These are phyloP conservation scores for Psophia crepitans DNA, from an alignment of 2,113 vertebrate genomes.

Conservation along the genomic window DNA sequence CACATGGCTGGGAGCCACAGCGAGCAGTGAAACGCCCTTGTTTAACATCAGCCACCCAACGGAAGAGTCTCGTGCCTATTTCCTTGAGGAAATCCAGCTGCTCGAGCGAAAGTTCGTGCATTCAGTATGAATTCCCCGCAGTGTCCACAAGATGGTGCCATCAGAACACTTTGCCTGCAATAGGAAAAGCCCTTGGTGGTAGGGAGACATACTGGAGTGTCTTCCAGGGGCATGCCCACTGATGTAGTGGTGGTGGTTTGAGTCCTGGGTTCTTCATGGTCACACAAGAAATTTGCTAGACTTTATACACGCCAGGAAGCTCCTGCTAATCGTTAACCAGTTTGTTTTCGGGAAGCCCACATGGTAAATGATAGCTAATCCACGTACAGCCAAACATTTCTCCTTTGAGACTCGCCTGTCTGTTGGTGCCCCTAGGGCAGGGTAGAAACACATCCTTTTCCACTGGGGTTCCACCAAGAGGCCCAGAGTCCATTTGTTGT, in stretches of 20 bases:
- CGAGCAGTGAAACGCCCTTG: neutral
- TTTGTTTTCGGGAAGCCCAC: neutral
- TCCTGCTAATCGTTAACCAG: neutral
- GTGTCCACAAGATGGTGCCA: conserved; percentile 42
- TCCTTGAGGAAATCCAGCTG: neutral
- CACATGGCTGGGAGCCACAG: neutral
- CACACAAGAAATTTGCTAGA: neutral
- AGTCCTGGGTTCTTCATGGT: neutral
- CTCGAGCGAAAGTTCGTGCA: neutral
- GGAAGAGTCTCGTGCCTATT: neutral
- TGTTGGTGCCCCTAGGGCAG: neutral
- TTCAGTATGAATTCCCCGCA: neutral
- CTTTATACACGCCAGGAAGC: neutral
- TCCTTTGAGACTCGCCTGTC: neutral
- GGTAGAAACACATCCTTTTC: neutral
- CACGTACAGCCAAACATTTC: neutral
- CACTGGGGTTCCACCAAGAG: neutral
- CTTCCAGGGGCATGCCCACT: neutral
- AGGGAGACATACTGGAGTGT: neutral
- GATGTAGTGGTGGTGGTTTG: too few species aligned
- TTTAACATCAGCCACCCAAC: neutral
- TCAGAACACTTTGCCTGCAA: neutral
- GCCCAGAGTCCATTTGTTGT: neutral
- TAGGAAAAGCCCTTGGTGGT: neutral
- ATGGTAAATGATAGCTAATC: neutral